Percentiles rank a stretch among this genome's conserved stretches.
Conservation (phyloP, 2,888 invertebrate species). For the Bugula neritina region DNA sequence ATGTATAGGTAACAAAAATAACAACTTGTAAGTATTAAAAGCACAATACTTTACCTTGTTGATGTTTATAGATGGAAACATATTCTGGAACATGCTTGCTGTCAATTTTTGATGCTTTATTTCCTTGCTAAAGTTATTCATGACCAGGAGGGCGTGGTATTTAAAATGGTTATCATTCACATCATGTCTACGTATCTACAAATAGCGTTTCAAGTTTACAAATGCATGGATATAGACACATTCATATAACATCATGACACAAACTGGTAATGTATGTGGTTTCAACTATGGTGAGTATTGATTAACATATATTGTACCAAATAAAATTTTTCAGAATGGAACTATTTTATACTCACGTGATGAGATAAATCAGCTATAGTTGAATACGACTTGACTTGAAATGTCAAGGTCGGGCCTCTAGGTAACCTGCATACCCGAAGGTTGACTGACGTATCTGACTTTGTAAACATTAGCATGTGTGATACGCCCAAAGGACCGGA, state of each 20-base stretch:
- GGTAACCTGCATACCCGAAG: constrained; percentile 79
- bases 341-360: constrained; percentile 23
- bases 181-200: constrained; percentile 71
- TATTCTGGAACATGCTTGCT: constrained; percentile 93
- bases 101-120: constrained; percentile 65
- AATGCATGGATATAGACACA: too few species aligned
- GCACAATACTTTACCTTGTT: constrained; percentile 78
- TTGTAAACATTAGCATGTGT: constrained; percentile 83
- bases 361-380: constrained; percentile 34
- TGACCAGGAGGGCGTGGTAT: constrained; percentile 79
- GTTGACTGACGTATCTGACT: constrained; percentile 67
- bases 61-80: constrained; percentile 95
- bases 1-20: too few species aligned
- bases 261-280: too few species aligned
- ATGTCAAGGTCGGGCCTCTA: constrained; percentile 85
- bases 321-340: too few species aligned
- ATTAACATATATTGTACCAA: too few species aligned
- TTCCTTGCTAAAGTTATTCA: constrained; percentile 71
- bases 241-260: too few species aligned
- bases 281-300: too few species aligned
- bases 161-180: constrained; percentile 64
- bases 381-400: constrained; percentile 60
- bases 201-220: too few species aligned
- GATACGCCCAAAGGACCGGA: constrained; percentile 86
- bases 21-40: too few species aligned